Conservation (phyloP, 30 jellyfish, hydroid and myxozoan genomes). For the Aurelia sp. region DNA sequence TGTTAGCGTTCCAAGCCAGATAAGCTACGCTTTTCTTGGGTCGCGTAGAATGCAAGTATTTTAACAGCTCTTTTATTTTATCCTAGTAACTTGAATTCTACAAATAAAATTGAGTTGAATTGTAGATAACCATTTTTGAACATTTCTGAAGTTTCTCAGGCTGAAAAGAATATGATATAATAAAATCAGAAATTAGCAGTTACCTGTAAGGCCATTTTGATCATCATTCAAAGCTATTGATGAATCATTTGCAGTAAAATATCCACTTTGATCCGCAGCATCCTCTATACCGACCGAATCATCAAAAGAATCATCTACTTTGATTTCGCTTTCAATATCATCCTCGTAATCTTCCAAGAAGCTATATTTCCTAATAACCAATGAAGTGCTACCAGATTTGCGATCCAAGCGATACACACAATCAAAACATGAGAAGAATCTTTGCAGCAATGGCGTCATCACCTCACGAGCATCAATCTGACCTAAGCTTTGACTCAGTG, state of each 20-base stretch:
- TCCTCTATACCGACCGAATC: constrained; percentile 5
- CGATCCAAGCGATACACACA: constrained; percentile 82
- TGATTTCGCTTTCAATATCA: constrained; percentile 1
- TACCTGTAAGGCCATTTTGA: not conserved
- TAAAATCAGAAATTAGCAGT: too few species aligned
- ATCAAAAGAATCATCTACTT: constrained; percentile 10
- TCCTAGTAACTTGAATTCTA: too few species aligned
- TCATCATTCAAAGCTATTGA: not conserved
- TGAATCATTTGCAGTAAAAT: constrained; percentile 1
- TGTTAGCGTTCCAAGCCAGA: too few species aligned
- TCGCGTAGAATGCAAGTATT: too few species aligned
- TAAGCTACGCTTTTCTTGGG: too few species aligned
- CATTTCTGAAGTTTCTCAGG: too few species aligned
- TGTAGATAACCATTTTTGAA: too few species aligned
- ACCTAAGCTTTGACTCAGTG: constrained; percentile 72
- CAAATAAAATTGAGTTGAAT: too few species aligned
- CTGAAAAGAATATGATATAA: too few species aligned
- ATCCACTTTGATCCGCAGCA: not conserved
- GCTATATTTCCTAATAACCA: constrained; percentile 72
- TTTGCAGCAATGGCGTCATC: constrained; percentile 88
- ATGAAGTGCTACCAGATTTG: constrained; percentile 28
- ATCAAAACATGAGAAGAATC: constrained; percentile 93
- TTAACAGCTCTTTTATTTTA: too few species aligned
- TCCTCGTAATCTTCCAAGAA: constrained; percentile 23
- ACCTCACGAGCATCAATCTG: constrained; percentile 86